A percentile compares a stretch with the other conserved stretches of the same genome.
Evolutionary conservation across 2,113 vertebrate genomes (phyloP).

Genomic region (Greenwoodochromis staneri): DNA sequence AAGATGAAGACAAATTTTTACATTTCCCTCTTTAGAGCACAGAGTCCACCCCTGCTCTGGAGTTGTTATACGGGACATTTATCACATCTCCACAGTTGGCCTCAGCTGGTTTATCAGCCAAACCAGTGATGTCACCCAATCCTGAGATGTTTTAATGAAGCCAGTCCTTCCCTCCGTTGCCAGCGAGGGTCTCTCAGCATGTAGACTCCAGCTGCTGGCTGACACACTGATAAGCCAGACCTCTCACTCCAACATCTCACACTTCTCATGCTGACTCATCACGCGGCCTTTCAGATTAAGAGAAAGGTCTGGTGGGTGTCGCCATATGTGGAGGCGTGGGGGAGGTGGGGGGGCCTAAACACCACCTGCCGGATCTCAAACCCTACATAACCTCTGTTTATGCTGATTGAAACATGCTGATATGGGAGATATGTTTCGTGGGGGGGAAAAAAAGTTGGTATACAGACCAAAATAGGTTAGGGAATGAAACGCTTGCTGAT

Average conservation of each 20-base stretch:
- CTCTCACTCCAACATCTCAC: conserved; percentile 21
- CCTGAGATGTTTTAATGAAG: conserved; percentile 40
- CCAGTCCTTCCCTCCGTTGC: conserved; percentile 17
- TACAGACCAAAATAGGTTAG: conserved; percentile 50
- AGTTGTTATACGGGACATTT: conserved; percentile 23
- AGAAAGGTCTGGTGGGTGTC: conserved; percentile 46
- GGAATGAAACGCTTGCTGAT: conserved; percentile 61
- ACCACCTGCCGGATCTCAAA: conserved; percentile 31
- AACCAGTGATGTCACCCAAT: conserved; percentile 40
- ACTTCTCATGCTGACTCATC: conserved; percentile 51
- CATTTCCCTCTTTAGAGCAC: background rate
- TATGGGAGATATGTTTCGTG: conserved; percentile 19
- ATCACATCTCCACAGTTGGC: conserved; percentile 36
- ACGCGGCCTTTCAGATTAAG: conserved; percentile 52
- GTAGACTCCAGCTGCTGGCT: conserved; percentile 43
- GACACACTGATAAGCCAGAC: conserved; percentile 49
- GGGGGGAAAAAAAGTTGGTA: background rate
- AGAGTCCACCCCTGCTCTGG: background rate
- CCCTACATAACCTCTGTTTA: conserved; percentile 51
- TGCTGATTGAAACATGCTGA: conserved; percentile 60
- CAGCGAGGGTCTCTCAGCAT: conserved; percentile 42
- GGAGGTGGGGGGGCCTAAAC: background rate
- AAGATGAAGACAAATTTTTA: background rate
- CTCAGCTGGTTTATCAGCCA: conserved; percentile 33
- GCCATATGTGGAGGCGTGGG: background rate